Evolutionary conservation across 2,797 vertebrate genomes (phyloP), one percentile per base, ranked within the genome.

Genomic region (Leucoraja ocellata): DNA sequence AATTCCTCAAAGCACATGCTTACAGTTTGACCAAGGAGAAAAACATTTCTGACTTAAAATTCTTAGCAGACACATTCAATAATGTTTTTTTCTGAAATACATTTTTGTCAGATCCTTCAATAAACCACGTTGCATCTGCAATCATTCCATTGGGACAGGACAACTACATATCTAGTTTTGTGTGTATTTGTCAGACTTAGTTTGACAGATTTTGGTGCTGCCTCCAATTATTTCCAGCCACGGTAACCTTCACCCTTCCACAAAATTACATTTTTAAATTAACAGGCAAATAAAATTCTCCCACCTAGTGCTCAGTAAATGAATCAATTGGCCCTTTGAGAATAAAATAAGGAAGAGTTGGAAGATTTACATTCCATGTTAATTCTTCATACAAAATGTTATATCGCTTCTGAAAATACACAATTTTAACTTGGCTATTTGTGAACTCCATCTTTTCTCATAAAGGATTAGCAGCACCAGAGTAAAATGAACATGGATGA

Each of bases 381-480:
- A 58, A 58, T 54, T 76, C 23, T 76, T 71, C 68, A 92, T 14
- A 46, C 54, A 3, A n/a, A 74, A 74, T 76, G 54, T 76, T 18
- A 18, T 74, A 46, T 73, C 23, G 39, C 21, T 46, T 86, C 90
- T 13, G 71, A 92, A 46, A 54, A 92, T 91, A 32, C 36, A n/a
- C 71, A 76, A 11, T 10, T n/a, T 54, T 68, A 36, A 88, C 65
- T 88, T 68, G n/a, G 84, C 36, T 6, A 65, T 10, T 23, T 23
- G 84, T 36, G n/a, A 88, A 36, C 2, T 7, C 36, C 32, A 18
- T 2, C 8, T 88, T 88, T 63, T 63, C 25, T 36, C 61, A 0
- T 65, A 18, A 68, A 88, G 84, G 63, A 68, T 88, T 88, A 73
- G 68, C 90, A 92, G 68, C 88, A 91, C 65, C 39, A 46, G 68